A percentile compares a stretch with the other conserved stretches of the same genome.
Conservation (phyloP, 2,888 invertebrate species). For the Spodoptera exigua region DNA sequence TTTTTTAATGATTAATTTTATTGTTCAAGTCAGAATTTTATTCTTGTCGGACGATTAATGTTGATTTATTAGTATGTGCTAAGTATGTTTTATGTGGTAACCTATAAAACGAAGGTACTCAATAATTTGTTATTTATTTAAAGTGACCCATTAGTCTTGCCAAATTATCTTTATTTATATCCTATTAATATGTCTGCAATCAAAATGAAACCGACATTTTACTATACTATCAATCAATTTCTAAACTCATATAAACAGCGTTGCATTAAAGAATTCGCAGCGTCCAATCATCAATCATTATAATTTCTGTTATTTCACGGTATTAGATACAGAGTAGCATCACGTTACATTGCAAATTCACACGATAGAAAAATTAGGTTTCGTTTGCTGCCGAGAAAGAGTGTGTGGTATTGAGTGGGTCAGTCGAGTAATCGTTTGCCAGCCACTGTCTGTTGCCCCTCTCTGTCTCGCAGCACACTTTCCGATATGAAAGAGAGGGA, state of each 20-base stretch:
- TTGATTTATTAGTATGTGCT: too few species aligned
- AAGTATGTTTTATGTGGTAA: too few species aligned
- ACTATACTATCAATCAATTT: conserved; percentile 40
- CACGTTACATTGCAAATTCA: conserved; percentile 81
- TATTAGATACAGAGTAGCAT: conserved; percentile 68
- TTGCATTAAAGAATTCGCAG: conserved; percentile 59
- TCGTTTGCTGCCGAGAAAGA: conserved; percentile 89
- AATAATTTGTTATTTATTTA: too few species aligned
- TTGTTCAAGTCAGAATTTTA: too few species aligned
- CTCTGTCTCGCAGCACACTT: conserved; percentile 60
- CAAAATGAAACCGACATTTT: conserved; percentile 23
- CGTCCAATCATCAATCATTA: conserved; percentile 65
- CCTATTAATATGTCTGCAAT: conserved; percentile 20
- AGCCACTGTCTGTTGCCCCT: conserved; percentile 75
- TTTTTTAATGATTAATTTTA: too few species aligned
- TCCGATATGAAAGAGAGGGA: conserved; percentile 61
- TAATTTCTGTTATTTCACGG: conserved; percentile 80
- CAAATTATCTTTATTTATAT: conserved; percentile 1
- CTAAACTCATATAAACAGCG: conserved; percentile 43
- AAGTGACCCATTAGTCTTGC: conserved; percentile 4
- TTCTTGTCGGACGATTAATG: too few species aligned
- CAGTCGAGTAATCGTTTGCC: conserved; percentile 88
- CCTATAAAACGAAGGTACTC: too few species aligned
- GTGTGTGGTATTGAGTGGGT: conserved; percentile 88
- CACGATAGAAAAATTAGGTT: conserved; percentile 88